Conservation (phyloP, 2,888 invertebrate species). For the Encarsia formosa region DNA sequence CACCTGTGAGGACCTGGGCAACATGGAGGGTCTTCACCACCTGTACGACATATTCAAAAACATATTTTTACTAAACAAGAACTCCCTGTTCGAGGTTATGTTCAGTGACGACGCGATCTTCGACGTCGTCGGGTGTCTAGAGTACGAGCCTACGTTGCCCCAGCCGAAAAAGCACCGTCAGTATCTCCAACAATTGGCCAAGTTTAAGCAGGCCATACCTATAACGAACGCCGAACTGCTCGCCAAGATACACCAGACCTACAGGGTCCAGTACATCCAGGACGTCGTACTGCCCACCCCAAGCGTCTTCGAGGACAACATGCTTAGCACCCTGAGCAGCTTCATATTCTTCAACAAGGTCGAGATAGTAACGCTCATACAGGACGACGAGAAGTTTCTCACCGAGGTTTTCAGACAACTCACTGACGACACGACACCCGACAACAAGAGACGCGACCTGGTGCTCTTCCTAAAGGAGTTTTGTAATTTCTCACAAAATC, state of each 20-base stretch:
- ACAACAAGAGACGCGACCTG: slow-evolving; percentile 84
- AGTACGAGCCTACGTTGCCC: slow-evolving; percentile 88
- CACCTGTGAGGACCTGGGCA: slow-evolving; percentile 95
- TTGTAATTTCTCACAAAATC: slow-evolving; percentile 97
- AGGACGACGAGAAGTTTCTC: slow-evolving; percentile 97
- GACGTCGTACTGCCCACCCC: slow-evolving; percentile 98
- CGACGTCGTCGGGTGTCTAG: slow-evolving; percentile 96
- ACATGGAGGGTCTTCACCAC: slow-evolving; percentile 89
- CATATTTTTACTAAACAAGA: slow-evolving; percentile 97
- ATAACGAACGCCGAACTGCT: slow-evolving; percentile 91
- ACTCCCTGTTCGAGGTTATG: slow-evolving; percentile 94
- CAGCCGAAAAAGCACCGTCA: slow-evolving; percentile 92
- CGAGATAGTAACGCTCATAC: slow-evolving; percentile 95
- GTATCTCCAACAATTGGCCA: slow-evolving; percentile 88
- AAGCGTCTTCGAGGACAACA: slow-evolving; percentile 98
- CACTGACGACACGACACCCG: slow-evolving; percentile 81
- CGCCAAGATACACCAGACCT: slow-evolving; percentile 99
- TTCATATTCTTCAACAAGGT: slow-evolving; percentile 99
- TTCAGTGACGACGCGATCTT: slow-evolving; percentile 95
- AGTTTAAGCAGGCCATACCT: slow-evolving; percentile 89
- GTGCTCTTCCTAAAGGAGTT: slow-evolving; percentile 98
- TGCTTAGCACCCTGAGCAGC: slow-evolving; percentile 94
- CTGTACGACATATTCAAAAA: slow-evolving; percentile 98
- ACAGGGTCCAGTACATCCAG: slow-evolving; percentile 98
- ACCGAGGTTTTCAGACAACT: slow-evolving; percentile 91